Conservation (phyloP, 2,797 vertebrate genomes). For the Diceros bicornis region DNA sequence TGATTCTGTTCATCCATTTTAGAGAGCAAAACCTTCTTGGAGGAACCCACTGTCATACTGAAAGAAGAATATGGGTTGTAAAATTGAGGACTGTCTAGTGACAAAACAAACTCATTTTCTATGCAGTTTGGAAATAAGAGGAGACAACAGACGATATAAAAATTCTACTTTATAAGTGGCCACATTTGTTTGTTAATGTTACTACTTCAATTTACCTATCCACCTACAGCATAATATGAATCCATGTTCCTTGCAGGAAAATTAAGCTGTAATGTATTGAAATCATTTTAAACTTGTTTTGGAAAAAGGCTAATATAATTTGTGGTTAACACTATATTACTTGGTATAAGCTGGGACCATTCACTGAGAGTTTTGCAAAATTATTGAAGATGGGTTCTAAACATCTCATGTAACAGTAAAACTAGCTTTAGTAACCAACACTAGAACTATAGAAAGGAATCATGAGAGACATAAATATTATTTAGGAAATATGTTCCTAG, state of each 20-base stretch:
- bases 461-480: neutral
- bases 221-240: neutral
- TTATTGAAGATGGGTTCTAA: neutral
- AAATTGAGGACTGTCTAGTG: neutral
- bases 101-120: neutral
- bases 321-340: neutral
- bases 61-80: neutral
- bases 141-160: neutral
- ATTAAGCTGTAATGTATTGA: neutral
- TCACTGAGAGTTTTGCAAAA: neutral
- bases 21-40: no score
- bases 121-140: neutral
- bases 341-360: neutral
- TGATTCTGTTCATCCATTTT: neutral
- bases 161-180: neutral
- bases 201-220: neutral
- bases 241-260: neutral
- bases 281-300: neutral
- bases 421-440: neutral
- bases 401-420: neutral
- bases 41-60: neutral
- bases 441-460: neutral
- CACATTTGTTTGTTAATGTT: neutral
- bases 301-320: neutral
- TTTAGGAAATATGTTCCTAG: neutral